These are phyloP conservation scores for Eulithis testata DNA, from an alignment of 2,888 invertebrate species.

Conservation along the genomic window DNA sequence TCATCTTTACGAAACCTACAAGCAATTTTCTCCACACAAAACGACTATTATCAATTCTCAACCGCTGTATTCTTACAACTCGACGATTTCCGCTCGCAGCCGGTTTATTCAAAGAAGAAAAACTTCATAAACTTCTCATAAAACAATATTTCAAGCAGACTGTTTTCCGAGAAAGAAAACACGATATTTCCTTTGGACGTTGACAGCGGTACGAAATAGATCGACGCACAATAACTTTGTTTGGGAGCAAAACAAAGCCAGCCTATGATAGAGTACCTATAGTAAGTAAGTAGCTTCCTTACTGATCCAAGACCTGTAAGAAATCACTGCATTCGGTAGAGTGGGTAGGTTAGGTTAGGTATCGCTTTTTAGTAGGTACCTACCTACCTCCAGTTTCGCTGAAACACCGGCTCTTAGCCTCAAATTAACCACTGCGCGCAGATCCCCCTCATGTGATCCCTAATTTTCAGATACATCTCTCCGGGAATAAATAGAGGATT, in stretches of 20 bases:
- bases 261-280: slow-evolving; percentile 5
- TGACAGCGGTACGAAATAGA: slow-evolving; percentile 32
- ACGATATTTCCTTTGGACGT: slow-evolving; percentile 40
- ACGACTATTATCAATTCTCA: slow-evolving; percentile 17
- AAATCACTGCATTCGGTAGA: slow-evolving; percentile 57
- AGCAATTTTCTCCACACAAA: slow-evolving; percentile 27
- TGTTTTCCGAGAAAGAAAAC: slow-evolving; percentile 39
- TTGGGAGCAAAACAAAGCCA: slow-evolving; percentile 31
- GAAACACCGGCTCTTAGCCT: slow-evolving; percentile 55
- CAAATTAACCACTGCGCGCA: slow-evolving; percentile 72
- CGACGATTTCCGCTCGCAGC: slow-evolving; percentile 35
- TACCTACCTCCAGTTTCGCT: slow-evolving; percentile 33
- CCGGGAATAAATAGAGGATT: slow-evolving; percentile 83
- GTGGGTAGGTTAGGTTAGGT: too few species aligned
- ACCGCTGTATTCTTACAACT: slow-evolving; percentile 31
- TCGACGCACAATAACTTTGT: slow-evolving; percentile 38
- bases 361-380: slow-evolving; percentile 16
- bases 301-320: slow-evolving; percentile 17
- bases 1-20: slow-evolving; percentile 16
- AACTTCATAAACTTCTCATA: slow-evolving; percentile 41
- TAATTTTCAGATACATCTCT: slow-evolving; percentile 85
- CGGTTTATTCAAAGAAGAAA: slow-evolving; percentile 42
- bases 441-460: slow-evolving; percentile 75
- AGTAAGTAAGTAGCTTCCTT: too few species aligned
- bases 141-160: slow-evolving; percentile 42